These are phyloP conservation scores for Pseudopipra pipra DNA, from an alignment of 2,113 vertebrate genomes.

Conservation along the genomic window DNA sequence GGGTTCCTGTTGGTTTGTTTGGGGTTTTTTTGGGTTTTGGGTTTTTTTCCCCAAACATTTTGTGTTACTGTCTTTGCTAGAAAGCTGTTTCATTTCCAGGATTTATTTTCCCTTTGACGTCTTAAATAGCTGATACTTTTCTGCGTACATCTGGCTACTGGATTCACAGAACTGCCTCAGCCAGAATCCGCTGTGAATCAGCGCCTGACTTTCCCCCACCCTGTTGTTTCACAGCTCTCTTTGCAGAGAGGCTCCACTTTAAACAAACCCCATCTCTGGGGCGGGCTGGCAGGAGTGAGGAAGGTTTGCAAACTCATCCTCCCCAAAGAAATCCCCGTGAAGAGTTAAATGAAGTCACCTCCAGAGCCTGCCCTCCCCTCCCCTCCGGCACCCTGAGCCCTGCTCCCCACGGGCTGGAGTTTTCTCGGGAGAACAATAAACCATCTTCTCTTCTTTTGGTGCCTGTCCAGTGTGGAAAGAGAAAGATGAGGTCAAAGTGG, in stretches of 20 bases:
- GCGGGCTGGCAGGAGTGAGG: not conserved
- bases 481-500: conserved; percentile 81
- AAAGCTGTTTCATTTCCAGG: not conserved
- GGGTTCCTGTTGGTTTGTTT: not conserved
- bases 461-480: conserved; percentile 64
- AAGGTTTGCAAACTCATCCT: not conserved
- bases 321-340: not conserved
- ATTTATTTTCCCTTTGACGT: conserved; percentile 5
- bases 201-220: not conserved
- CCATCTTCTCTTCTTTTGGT: conserved; percentile 48
- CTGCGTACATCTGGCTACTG: not conserved
- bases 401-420: not conserved
- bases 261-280: not conserved
- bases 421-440: conserved; percentile 68
- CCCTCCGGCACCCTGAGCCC: not conserved
- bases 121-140: not conserved
- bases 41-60: not conserved
- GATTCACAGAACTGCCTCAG: not conserved
- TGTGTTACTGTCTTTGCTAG: not conserved
- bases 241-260: not conserved
- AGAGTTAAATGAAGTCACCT: conserved; percentile 27
- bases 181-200: not conserved
- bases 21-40: not conserved
- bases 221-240: not conserved
- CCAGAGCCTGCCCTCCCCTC: not conserved